Evolutionary conservation across 2,888 invertebrate genomes (phyloP).

Genomic region (Sceliomorpha sp.): DNA sequence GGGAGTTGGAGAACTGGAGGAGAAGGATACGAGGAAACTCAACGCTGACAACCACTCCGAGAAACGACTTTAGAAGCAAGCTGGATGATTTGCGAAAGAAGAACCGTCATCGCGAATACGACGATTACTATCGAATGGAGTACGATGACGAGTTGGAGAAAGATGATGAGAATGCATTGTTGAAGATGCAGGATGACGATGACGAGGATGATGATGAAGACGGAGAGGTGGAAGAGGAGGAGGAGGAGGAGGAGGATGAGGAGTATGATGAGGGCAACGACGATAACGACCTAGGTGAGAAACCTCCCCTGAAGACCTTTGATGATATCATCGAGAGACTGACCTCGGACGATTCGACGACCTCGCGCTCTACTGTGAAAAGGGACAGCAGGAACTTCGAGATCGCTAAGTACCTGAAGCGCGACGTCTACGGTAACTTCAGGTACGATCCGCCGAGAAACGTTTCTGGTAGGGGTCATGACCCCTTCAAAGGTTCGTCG

Average conservation of each 20-base stretch:
- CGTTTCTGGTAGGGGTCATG: slow-evolving; percentile 6
- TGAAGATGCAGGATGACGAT: slow-evolving; percentile 49
- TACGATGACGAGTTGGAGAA: slow-evolving; percentile 38
- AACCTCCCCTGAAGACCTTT: slow-evolving; percentile 67
- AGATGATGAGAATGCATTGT: slow-evolving; percentile 26
- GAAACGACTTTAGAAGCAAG: too few species aligned
- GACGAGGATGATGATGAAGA: too few species aligned
- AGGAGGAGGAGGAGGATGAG: slow-evolving; percentile 35
- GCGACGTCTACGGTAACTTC: slow-evolving; percentile 65
- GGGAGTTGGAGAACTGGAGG: slow-evolving; percentile 29
- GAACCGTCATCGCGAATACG: slow-evolving; percentile 23
- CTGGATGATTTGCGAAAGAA: slow-evolving; percentile 15
- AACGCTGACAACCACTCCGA: too few species aligned
- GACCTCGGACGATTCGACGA: slow-evolving; percentile 61
- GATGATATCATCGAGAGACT: slow-evolving; percentile 76
- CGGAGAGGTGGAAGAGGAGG: slow-evolving; percentile 34
- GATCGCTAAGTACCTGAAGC: slow-evolving; percentile 62
- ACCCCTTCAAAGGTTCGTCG: slow-evolving; percentile 14
- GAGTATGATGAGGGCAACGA: slow-evolving; percentile 62
- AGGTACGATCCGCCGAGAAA: slow-evolving; percentile 61
- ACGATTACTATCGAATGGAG: slow-evolving; percentile 17
- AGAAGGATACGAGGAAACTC: slow-evolving; percentile 33
- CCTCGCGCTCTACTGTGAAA: slow-evolving; percentile 51
- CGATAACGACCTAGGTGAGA: slow-evolving; percentile 65
- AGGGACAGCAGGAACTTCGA: slow-evolving; percentile 65